These are phyloP conservation scores for Telenomus remus DNA, from an alignment of 1,140 invertebrate species.

Conservation along the genomic window DNA sequence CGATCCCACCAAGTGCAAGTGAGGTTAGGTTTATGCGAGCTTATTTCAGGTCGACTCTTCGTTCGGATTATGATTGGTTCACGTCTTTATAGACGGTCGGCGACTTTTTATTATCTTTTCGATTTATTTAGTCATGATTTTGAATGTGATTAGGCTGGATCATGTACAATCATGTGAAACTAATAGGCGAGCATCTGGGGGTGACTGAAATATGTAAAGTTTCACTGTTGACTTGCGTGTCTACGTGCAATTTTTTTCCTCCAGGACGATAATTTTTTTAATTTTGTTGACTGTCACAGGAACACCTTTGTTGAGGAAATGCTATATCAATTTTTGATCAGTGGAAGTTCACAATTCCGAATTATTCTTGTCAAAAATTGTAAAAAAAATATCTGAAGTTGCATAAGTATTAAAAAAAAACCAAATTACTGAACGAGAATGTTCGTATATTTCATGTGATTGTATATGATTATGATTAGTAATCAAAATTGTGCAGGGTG, in stretches of 20 bases:
- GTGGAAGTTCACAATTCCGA: too few species aligned
- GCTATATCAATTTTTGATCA: too few species aligned
- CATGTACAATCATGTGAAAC: conserved; percentile 25
- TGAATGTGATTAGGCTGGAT: background rate
- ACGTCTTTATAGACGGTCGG: background rate
- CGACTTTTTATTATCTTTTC: background rate
- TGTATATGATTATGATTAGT: conserved; percentile 15
- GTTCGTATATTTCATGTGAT: background rate
- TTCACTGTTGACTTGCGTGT: too few species aligned
- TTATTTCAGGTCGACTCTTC: background rate
- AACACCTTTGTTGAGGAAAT: too few species aligned
- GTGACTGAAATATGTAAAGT: too few species aligned
- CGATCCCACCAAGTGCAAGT: background rate
- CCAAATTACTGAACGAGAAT: background rate
- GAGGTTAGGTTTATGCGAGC: conserved; percentile 14
- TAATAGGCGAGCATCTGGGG: conserved; percentile 21
- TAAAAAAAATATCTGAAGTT: too few species aligned
- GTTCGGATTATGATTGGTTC: background rate
- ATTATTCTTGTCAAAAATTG: too few species aligned
- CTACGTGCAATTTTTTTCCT: too few species aligned
- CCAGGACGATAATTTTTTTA: too few species aligned
- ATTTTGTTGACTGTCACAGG: too few species aligned
- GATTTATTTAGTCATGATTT: background rate
- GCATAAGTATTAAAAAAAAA: too few species aligned
- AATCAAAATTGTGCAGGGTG: conserved; percentile 24